Evolutionary conservation across 1,140 invertebrate species (phyloP).

Genomic region (Drepana arcuata): DNA sequence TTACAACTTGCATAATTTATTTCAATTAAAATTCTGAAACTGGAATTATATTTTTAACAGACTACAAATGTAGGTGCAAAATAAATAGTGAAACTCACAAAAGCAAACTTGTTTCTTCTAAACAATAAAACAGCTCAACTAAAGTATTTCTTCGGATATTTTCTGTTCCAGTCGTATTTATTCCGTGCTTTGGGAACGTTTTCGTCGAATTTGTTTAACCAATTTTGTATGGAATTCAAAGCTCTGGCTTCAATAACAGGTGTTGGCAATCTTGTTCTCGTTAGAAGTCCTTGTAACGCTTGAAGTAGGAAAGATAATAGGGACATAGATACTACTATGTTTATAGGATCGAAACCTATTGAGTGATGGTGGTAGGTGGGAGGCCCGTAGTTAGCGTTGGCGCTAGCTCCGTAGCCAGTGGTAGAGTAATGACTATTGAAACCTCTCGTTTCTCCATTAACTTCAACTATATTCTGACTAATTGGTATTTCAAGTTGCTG

Average conservation of each 20-base stretch:
- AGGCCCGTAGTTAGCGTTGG: conserved; percentile 26
- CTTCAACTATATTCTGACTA: conserved; percentile 12
- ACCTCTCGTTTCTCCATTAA: conserved; percentile 30
- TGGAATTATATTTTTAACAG: no score
- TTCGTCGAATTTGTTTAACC: conserved; percentile 30
- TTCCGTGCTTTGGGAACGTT: conserved; percentile 20
- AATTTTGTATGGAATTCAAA: conserved; percentile 25
- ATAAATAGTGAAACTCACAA: neutral
- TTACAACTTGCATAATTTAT: no score
- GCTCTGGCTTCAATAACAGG: conserved; percentile 48
- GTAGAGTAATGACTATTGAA: conserved; percentile 37
- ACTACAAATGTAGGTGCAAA: neutral
- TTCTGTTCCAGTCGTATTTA: conserved; percentile 28
- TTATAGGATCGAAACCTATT: conserved; percentile 66
- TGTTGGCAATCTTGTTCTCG: conserved; percentile 42
- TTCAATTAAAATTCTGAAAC: no score
- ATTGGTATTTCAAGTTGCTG: conserved; percentile 37
- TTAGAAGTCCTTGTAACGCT: conserved; percentile 55
- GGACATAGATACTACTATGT: conserved; percentile 66
- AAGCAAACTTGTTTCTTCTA: neutral
- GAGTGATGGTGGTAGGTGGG: conserved; percentile 64
- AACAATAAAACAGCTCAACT: conserved; percentile 14
- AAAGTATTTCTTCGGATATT: conserved; percentile 24
- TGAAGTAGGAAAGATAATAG: conserved; percentile 61
- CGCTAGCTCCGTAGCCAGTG: conserved; percentile 41